Evolutionary conservation across 2,113 vertebrate genomes (phyloP).

Genomic region (Rissa tridactyla): DNA sequence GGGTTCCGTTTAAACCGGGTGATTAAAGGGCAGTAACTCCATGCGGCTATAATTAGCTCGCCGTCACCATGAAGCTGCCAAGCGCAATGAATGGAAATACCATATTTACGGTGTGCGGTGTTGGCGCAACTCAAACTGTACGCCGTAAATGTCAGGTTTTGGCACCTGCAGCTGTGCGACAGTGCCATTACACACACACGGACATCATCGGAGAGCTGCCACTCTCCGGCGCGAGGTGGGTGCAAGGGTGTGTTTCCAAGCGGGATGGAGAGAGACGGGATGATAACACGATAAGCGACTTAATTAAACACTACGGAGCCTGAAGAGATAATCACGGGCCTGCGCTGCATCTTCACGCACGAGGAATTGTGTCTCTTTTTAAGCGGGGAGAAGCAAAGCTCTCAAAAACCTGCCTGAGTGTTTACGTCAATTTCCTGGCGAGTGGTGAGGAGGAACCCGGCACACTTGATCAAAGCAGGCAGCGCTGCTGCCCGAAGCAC

Average conservation of each 20-base stretch:
- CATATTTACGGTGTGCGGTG: accelerated
- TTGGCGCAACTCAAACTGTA: accelerated
- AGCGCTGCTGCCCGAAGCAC: background rate
- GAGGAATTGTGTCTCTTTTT: background rate
- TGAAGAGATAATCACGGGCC: background rate
- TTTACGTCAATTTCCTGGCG: background rate
- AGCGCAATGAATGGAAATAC: background rate
- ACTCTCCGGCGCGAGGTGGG: accelerated
- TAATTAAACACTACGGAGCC: background rate
- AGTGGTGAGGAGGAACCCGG: background rate
- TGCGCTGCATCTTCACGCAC: background rate
- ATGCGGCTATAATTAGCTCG: background rate
- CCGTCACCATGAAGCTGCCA: accelerated
- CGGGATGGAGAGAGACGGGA: background rate
- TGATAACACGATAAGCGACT: background rate
- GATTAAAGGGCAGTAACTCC: background rate
- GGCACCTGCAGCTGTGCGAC: background rate
- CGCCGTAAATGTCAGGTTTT: accelerated
- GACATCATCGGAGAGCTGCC: background rate
- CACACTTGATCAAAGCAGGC: background rate
- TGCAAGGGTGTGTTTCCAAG: background rate
- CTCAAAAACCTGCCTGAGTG: background rate
- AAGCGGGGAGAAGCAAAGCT: background rate
- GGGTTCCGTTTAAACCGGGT: background rate
- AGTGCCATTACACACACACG: background rate